phyloP scores from a whole-genome alignment of 2,888 invertebrate species.

The Galeruca laticollis region DNA sequence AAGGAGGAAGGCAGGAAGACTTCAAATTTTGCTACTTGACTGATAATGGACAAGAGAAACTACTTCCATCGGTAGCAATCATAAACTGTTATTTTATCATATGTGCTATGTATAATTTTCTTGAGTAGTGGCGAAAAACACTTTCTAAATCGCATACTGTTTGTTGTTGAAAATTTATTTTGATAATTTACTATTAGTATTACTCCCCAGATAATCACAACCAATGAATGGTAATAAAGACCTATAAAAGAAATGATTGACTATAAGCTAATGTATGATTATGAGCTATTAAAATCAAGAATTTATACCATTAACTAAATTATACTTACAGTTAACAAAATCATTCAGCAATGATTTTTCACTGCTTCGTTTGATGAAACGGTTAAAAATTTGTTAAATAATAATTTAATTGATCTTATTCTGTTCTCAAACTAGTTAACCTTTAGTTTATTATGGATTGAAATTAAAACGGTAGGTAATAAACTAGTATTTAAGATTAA shows the following conservation, averaged over 20 bases:
- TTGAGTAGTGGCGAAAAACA: too few species aligned
- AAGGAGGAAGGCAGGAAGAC: too few species aligned
- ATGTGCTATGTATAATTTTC: too few species aligned
- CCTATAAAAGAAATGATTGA: background rate
- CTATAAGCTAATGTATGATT: slow-evolving; percentile 4
- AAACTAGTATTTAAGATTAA: background rate
- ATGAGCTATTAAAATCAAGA: slow-evolving; percentile 13
- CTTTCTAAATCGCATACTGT: too few species aligned
- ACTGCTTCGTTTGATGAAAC: background rate
- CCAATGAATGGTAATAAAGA: background rate
- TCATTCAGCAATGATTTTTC: background rate
- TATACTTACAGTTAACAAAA: slow-evolving; percentile 1
- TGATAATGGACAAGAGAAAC: too few species aligned
- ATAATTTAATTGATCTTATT: background rate
- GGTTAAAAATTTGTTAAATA: background rate
- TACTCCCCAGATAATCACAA: background rate
- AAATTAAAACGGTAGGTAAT: background rate
- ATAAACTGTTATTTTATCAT: too few species aligned
- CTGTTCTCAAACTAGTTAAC: background rate
- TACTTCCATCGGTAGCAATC: too few species aligned
- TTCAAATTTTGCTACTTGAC: too few species aligned
- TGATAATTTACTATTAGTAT: background rate
- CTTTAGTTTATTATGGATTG: background rate
- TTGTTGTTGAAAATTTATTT: too few species aligned
- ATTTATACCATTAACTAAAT: background rate